Conservation (phyloP, 1,140 invertebrate species). For the Myzus persicae region DNA sequence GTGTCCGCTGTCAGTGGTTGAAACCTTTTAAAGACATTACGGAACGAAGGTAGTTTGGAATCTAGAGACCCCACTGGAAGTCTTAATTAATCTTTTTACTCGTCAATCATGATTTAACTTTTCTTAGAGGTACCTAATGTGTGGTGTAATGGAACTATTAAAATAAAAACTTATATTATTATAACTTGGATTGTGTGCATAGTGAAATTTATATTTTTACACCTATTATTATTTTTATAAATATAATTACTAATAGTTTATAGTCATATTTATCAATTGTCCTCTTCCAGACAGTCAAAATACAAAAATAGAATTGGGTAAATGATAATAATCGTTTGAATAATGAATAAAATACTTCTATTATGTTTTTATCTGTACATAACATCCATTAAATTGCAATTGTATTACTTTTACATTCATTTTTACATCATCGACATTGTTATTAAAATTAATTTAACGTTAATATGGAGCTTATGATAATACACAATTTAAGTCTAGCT, state of each 20-base stretch:
- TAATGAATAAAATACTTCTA: background rate
- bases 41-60: background rate
- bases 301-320: background rate
- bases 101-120: background rate
- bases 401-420: background rate
- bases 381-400: background rate
- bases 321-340: background rate
- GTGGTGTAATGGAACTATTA: no score
- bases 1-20: background rate
- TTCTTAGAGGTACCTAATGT: background rate
- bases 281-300: background rate
- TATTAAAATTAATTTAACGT: background rate
- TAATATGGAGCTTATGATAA: background rate
- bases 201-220: no score
- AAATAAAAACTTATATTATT: no score
- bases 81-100: background rate
- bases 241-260: no score
- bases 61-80: background rate
- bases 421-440: background rate
- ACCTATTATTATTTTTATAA: no score
- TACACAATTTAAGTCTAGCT: background rate
- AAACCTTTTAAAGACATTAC: background rate
- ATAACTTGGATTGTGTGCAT: no score
- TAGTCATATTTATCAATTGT: background rate
- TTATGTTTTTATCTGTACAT: no score